These are phyloP conservation scores for Liparis tanakae DNA, from an alignment of 2,797 vertebrate genomes.

Conservation along the genomic window DNA sequence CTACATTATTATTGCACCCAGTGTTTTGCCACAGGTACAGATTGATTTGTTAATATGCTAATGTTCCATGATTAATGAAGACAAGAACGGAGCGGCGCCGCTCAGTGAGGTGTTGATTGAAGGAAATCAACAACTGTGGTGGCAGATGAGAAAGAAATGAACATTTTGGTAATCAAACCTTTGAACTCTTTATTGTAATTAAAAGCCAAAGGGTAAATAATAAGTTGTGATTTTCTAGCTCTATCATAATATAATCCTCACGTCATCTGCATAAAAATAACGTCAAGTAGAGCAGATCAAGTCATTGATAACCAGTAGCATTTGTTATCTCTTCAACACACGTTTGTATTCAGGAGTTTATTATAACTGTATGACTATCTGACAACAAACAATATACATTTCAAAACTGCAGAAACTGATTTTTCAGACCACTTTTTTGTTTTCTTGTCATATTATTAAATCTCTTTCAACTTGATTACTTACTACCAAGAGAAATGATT, in stretches of 20 bases:
- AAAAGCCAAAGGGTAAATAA: constrained; percentile 6
- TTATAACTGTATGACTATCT: not conserved
- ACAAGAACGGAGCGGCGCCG: constrained; percentile 10
- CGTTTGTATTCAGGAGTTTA: no score
- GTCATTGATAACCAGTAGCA: no score
- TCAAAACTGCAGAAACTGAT: not conserved
- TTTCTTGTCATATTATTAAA: not conserved
- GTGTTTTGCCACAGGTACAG: constrained; percentile 74
- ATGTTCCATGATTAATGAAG: constrained; percentile 59
- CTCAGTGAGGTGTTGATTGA: constrained; percentile 71
- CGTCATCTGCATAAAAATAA: no score
- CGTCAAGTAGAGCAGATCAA: no score
- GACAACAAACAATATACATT: not conserved
- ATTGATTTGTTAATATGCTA: constrained; percentile 80
- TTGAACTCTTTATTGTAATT: constrained; percentile 14
- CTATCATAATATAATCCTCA: no score
- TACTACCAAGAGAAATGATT: not conserved
- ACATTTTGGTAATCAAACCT: constrained; percentile 39
- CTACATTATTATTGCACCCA: constrained; percentile 56
- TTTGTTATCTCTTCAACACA: no score
- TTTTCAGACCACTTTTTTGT: no score
- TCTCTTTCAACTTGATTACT: not conserved
- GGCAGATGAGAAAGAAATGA: constrained; percentile 29
- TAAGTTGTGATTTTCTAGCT: no score
- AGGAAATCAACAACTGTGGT: constrained; percentile 40